phyloP scores from a whole-genome alignment of 1,140 invertebrate genomes.

The Doryteuthis pealeii region DNA sequence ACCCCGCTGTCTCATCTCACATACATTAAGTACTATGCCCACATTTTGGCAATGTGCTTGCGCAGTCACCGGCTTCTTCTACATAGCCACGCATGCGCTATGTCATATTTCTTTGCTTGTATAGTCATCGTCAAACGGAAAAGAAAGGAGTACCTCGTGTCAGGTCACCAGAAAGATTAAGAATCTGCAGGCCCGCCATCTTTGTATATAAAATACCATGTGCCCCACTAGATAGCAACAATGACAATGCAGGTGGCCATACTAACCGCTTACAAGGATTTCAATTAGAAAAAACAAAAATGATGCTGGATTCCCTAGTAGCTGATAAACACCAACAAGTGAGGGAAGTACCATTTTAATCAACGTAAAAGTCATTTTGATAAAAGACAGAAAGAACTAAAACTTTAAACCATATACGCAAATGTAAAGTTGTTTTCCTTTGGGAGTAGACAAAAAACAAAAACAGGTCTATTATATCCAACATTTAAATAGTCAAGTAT shows the following conservation, averaged over 20 bases:
- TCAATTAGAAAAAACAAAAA: too few species aligned
- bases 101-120: conserved; percentile 7
- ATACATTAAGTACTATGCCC: conserved; percentile 12
- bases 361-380: too few species aligned
- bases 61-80: conserved; percentile 8
- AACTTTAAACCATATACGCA: too few species aligned
- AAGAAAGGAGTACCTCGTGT: conserved; percentile 2
- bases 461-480: too few species aligned
- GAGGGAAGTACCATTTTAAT: too few species aligned
- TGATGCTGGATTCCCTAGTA: too few species aligned
- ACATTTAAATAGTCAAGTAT: too few species aligned
- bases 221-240: background rate
- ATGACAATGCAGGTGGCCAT: background rate
- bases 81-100: conserved; percentile 11
- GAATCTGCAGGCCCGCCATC: conserved; percentile 5
- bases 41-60: conserved; percentile 15
- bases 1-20: conserved; percentile 15
- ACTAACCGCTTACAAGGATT: too few species aligned
- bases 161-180: conserved; percentile 11
- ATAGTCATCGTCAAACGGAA: background rate
- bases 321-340: too few species aligned
- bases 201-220: conserved; percentile 1
- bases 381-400: too few species aligned
- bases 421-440: too few species aligned
- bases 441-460: too few species aligned